These are phyloP conservation scores for Colletes collaris DNA, from an alignment of 2,888 invertebrate species.

Conservation along the genomic window DNA sequence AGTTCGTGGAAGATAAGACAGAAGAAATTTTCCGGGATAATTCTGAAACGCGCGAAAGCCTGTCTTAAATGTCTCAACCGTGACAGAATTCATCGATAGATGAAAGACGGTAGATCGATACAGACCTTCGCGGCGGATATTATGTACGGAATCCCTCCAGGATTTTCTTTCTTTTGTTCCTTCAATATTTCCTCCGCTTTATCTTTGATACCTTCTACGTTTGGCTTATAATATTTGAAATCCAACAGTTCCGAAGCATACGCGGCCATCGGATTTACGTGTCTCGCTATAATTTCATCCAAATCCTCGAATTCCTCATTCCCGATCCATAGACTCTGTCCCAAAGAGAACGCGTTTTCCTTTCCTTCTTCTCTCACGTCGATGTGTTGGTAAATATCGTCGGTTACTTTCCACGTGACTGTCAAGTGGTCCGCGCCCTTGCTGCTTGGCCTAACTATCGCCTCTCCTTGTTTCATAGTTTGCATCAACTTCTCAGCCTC, in stretches of 20 bases:
- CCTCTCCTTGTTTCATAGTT: constrained; percentile 98
- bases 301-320: constrained; percentile 98
- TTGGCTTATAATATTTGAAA: constrained; percentile 95
- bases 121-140: constrained; percentile 90
- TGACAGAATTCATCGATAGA: not conserved
- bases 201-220: constrained; percentile 91
- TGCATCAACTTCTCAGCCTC: constrained; percentile 96
- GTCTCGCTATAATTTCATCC: constrained; percentile 98
- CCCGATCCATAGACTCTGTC: constrained; percentile 93
- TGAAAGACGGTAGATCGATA: not conserved
- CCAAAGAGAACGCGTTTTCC: constrained; percentile 97
- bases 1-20: constrained; percentile 95
- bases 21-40: constrained; percentile 95
- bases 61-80: too few relatives aligned
- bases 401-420: constrained; percentile 99
- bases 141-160: constrained; percentile 95
- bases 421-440: constrained; percentile 98
- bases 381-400: constrained; percentile 97
- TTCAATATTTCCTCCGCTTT: constrained; percentile 94
- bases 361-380: constrained; percentile 98
- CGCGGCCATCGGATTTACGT: constrained; percentile 98
- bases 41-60: constrained; percentile 43
- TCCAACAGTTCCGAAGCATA: constrained; percentile 95
- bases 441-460: constrained; percentile 97
- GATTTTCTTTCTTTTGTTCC: constrained; percentile 94